phyloP scores from a whole-genome alignment of 1,140 invertebrate genomes.

The Formica exsecta region DNA sequence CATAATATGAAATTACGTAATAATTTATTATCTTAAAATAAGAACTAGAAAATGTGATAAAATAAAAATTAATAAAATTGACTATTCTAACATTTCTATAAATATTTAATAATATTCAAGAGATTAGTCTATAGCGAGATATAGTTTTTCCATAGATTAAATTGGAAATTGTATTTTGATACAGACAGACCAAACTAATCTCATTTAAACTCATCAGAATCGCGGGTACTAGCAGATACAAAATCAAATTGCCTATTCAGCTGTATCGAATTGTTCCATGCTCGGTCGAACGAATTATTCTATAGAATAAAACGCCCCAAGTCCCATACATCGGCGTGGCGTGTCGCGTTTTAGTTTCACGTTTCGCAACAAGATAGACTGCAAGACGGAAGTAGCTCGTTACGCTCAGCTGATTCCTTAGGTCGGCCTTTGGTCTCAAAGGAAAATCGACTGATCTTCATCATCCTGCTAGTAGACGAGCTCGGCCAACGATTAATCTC shows the following conservation, averaged over 20 bases:
- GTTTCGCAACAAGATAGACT: slow-evolving; percentile 52
- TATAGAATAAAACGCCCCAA: slow-evolving; percentile 43
- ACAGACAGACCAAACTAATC: background rate
- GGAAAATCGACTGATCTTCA: slow-evolving; percentile 65
- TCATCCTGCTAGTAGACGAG: slow-evolving; percentile 59
- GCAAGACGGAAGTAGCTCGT: slow-evolving; percentile 40
- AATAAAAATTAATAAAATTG: background rate
- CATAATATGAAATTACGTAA: too few species aligned
- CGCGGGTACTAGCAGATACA: too few species aligned
- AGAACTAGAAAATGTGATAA: background rate
- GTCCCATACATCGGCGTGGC: background rate
- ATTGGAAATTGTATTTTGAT: background rate
- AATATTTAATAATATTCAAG: background rate
- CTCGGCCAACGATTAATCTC: slow-evolving; percentile 73
- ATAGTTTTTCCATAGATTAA: background rate
- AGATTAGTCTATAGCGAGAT: background rate
- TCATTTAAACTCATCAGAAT: slow-evolving; percentile 9
- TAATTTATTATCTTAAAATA: too few species aligned
- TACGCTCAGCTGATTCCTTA: slow-evolving; percentile 48
- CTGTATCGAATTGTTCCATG: background rate
- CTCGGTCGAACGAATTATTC: slow-evolving; percentile 17
- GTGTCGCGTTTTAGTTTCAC: slow-evolving; percentile 40
- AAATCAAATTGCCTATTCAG: slow-evolving; percentile 15
- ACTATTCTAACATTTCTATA: background rate
- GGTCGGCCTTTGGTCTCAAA: slow-evolving; percentile 58